Evolutionary conservation across 2,797 vertebrate species (phyloP), one percentile per base, ranked within the genome.

Genomic region (Coccyzus lansbergi): DNA sequence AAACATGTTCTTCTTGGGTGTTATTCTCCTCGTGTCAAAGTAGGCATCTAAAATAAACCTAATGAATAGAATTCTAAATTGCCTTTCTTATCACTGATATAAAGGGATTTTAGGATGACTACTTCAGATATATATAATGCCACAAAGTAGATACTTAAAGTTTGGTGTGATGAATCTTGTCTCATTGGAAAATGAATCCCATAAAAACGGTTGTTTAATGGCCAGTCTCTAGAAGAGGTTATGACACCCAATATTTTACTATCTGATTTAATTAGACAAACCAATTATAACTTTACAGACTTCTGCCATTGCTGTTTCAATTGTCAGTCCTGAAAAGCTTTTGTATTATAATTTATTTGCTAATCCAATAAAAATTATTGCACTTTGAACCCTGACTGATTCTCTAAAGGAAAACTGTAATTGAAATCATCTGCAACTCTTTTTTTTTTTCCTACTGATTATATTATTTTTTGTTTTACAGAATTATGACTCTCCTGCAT

Each of bases 241-340:
- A 58, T 62, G 76, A 85, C 72, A 89, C 13, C 4, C 29, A 83
- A 21, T 93, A 95, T 89, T 95, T 94, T 95, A 91, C 12, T 91
- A 68, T 91, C 84, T 87, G 83, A 86, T 95, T 94, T 93, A 92
- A 93, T 86, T 88, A 0, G 8, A 69, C 46, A 60, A 92, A 65
- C 71, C 69, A 93, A 87, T 94, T 95, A 89, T 83, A 89, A 89
- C 69, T 89, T 93, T 69, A 93, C 28, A 93, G 92, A 92, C n/a
- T 90, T 83, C 53, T 91, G 15, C 51, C 62, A 65, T 55, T 94
- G 14, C 69, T 83, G 33, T 85, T 86, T 92, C 55, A 91, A 77
- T 29, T 91, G 60, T 64, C 81, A 75, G 56, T 74, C 68, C 60
- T 92, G 58, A 94, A 94, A 86, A 89, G 49, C 46, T 75, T 94